Evolutionary conservation across 2,797 vertebrate genomes (phyloP).

Genomic region (Sylvia borin): DNA sequence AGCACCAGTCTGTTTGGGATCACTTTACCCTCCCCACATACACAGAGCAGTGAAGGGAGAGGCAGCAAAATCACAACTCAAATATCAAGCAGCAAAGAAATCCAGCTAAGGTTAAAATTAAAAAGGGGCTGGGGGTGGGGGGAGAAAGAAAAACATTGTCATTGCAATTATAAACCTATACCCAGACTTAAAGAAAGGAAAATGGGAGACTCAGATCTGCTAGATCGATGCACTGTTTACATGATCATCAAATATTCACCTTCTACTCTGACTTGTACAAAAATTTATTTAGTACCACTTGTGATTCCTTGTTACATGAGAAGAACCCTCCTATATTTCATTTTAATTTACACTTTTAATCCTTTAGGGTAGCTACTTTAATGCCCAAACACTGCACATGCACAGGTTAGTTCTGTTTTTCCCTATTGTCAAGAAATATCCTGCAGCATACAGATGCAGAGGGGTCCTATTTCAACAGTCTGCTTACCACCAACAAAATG

Average conservation of each 20-base stretch:
- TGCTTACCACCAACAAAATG: background rate
- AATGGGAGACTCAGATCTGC: background rate
- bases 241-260: background rate
- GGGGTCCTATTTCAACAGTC: background rate
- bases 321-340: background rate
- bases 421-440: background rate
- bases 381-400: background rate
- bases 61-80: background rate
- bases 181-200: background rate
- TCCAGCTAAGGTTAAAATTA: background rate
- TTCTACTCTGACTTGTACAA: background rate
- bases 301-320: background rate
- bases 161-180: background rate
- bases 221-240: background rate
- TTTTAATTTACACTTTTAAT: background rate
- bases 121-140: rapidly evolving
- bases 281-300: background rate
- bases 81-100: background rate
- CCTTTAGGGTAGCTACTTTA: background rate
- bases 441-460: background rate
- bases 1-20: background rate
- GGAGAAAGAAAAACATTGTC: background rate
- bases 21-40: background rate
- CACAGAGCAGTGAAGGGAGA: background rate
- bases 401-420: background rate